Conservation (phyloP, 1,140 invertebrate species). For the Caenorhabditis brenneri region DNA sequence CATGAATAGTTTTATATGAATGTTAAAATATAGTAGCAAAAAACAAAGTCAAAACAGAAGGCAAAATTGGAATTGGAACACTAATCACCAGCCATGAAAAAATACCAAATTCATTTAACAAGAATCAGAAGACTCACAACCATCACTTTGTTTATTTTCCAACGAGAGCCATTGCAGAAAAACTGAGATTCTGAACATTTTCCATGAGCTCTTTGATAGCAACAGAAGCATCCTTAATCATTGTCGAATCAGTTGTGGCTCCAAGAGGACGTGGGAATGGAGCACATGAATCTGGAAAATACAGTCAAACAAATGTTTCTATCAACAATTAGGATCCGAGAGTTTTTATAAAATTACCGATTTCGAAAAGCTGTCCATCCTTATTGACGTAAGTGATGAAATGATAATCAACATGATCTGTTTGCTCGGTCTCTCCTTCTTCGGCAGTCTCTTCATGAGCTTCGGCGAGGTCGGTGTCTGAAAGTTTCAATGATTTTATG, state of each 20-base stretch:
- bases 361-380: conserved; percentile 53
- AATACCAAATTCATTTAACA: not conserved
- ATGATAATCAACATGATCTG: conserved; percentile 55
- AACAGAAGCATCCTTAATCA: conserved; percentile 52
- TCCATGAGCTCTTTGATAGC: conserved; percentile 52
- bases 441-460: conserved; percentile 41
- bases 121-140: not conserved
- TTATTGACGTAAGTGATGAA: conserved; percentile 56
- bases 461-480: conserved; percentile 19
- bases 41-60: not conserved
- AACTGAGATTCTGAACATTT: conserved; percentile 49
- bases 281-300: conserved; percentile 49
- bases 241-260: not conserved
- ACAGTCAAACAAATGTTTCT: not conserved
- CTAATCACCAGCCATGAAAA: not conserved
- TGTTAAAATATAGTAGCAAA: not conserved
- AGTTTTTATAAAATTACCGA: conserved; percentile 44
- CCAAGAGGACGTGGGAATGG: conserved; percentile 47
- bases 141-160: conserved; percentile 11
- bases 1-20: conserved; percentile 23
- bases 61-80: not conserved
- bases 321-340: not conserved
- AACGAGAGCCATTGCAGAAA: conserved; percentile 53
- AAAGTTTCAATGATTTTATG: not conserved
- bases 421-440: conserved; percentile 5